Evolutionary conservation across 2,797 vertebrate genomes (phyloP).

Genomic region (Sciaenops ocellatus): DNA sequence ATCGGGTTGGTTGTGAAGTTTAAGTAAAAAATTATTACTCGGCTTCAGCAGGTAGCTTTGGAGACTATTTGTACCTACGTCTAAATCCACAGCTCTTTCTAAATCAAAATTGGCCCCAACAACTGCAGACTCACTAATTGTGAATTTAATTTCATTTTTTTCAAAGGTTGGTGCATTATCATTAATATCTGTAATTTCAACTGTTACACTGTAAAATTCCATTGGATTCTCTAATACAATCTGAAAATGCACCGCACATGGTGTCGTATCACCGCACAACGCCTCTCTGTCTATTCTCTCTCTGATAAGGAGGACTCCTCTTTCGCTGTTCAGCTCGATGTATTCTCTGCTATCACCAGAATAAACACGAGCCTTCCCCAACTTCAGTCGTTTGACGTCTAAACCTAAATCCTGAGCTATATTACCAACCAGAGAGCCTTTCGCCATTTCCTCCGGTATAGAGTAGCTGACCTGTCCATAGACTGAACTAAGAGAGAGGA

Average conservation of each 20-base stretch:
- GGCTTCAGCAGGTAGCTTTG: slow-evolving; percentile 60
- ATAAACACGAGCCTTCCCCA: slow-evolving; percentile 71
- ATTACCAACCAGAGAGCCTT: slow-evolving; percentile 71
- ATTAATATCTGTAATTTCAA: slow-evolving; percentile 75
- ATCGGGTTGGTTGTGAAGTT: slow-evolving; percentile 75
- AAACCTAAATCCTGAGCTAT: slow-evolving; percentile 74
- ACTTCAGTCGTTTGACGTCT: slow-evolving; percentile 59
- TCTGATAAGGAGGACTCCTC: slow-evolving; percentile 70
- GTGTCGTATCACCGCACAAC: slow-evolving; percentile 66
- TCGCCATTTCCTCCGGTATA: slow-evolving; percentile 71
- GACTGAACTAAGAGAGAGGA: slow-evolving; percentile 42
- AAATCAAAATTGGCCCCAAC: slow-evolving; percentile 62
- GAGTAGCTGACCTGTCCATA: slow-evolving; percentile 64
- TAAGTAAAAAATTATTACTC: slow-evolving; percentile 76
- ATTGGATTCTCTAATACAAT: slow-evolving; percentile 78
- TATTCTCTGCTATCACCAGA: slow-evolving; percentile 62
- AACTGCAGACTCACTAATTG: slow-evolving; percentile 62
- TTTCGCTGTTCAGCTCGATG: slow-evolving; percentile 69
- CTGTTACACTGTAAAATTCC: slow-evolving; percentile 70
- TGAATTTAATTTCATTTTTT: slow-evolving; percentile 60
- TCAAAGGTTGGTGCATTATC: slow-evolving; percentile 70
- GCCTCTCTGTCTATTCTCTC: slow-evolving; percentile 77
- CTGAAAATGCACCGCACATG: slow-evolving; percentile 77
- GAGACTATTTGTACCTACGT: slow-evolving; percentile 63
- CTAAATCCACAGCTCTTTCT: slow-evolving; percentile 67